phyloP scores from a whole-genome alignment of 2,797 vertebrate species.

The Chromis chromis region DNA sequence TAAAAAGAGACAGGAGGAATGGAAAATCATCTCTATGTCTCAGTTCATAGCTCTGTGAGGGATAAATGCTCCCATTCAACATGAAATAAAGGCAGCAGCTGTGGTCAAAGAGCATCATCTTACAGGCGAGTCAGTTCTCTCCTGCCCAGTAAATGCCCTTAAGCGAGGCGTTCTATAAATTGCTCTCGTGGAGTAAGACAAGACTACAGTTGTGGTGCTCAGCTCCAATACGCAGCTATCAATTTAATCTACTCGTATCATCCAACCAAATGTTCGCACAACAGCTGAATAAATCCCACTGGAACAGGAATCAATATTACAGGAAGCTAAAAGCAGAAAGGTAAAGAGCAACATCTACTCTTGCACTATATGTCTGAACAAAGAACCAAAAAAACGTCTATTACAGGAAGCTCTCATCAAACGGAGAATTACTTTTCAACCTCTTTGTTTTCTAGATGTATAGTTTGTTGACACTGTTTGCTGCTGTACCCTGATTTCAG shows the following conservation, averaged over 20 bases:
- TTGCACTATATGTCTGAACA: no score
- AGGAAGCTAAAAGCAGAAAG: no score
- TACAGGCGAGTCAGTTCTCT: slow-evolving; percentile 3
- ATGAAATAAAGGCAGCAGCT: neutral
- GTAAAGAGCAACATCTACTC: no score
- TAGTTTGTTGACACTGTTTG: slow-evolving; percentile 16
- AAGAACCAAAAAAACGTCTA: no score
- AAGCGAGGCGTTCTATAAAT: neutral
- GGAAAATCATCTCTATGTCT: neutral
- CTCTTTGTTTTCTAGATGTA: slow-evolving; percentile 20
- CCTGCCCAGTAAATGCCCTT: neutral
- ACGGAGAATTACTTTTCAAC: slow-evolving; percentile 8
- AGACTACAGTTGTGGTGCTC: neutral
- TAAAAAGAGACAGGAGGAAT: neutral
- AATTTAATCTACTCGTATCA: slow-evolving; percentile 29
- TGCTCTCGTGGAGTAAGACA: slow-evolving; percentile 1
- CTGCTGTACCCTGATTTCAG: slow-evolving; percentile 9
- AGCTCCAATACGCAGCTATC: slow-evolving; percentile 14
- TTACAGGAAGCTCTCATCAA: slow-evolving; percentile 9
- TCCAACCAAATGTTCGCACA: slow-evolving; percentile 7
- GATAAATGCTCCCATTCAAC: neutral
- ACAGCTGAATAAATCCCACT: slow-evolving; percentile 21
- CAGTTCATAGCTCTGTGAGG: neutral
- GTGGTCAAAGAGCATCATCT: slow-evolving; percentile 1
- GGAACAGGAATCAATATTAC: slow-evolving; percentile 7